Conservation (phyloP, 2,888 invertebrate species). For the Encarsia formosa region DNA sequence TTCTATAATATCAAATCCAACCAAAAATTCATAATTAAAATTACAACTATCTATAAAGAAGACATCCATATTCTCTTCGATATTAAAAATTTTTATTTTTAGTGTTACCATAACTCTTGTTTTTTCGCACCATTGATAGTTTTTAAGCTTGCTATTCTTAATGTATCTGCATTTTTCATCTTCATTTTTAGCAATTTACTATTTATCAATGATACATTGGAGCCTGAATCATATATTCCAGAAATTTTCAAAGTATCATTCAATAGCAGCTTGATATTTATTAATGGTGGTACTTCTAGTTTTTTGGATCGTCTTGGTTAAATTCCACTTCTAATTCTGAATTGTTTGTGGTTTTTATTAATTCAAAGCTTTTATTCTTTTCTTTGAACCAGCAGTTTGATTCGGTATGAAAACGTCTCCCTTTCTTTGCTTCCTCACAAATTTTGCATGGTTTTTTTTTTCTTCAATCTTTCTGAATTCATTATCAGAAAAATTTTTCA, state of each 20-base stretch:
- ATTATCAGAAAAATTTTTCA: conserved; percentile 4
- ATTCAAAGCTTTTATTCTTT: conserved; percentile 15
- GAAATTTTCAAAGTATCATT: conserved; percentile 22
- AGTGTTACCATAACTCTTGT: conserved; percentile 30
- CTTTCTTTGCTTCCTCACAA: conserved; percentile 11
- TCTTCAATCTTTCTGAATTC: conserved; percentile 4
- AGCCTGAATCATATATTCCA: conserved; percentile 31
- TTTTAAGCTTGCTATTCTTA: too few relatives aligned
- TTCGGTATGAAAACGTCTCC: conserved; percentile 10
- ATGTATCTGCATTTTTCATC: conserved; percentile 24
- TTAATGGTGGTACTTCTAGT: conserved; percentile 31
- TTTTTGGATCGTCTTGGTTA: conserved; percentile 24
- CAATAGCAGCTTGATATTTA: too few relatives aligned
- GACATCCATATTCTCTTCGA: conserved; percentile 30
- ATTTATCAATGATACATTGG: conserved; percentile 33
- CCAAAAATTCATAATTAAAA: conserved; percentile 1
- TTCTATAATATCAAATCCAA: not conserved
- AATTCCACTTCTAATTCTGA: too few relatives aligned
- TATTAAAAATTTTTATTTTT: conserved; percentile 32
- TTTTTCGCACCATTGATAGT: conserved; percentile 32
- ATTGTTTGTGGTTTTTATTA: too few relatives aligned
- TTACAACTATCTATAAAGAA: conserved; percentile 26
- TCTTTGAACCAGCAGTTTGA: conserved; percentile 11
- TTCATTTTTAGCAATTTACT: conserved; percentile 27
- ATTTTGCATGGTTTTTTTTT: conserved; percentile 13